Percentiles rank a stretch among this genome's conserved stretches.
Conservation (phyloP, 1,140 invertebrate genomes). For the Brevipalpus yothersi region DNA sequence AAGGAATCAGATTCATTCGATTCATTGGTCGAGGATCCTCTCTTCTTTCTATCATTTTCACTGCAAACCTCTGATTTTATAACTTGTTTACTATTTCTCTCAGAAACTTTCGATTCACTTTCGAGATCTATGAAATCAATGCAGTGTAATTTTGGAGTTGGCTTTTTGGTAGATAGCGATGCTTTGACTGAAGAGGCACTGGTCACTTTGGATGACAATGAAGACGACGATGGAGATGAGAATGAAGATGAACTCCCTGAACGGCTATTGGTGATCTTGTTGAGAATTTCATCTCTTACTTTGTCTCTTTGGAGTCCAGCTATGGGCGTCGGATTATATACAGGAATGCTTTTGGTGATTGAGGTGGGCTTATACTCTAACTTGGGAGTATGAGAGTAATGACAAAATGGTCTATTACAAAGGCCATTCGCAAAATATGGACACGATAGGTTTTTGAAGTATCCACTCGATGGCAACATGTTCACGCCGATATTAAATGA, state of each 20-base stretch:
- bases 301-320: constrained; percentile 26
- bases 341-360: constrained; percentile 13
- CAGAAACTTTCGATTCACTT: too few relatives aligned
- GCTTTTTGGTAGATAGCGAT: too few relatives aligned
- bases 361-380: not conserved
- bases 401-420: constrained; percentile 64
- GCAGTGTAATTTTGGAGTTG: too few relatives aligned
- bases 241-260: constrained; percentile 5
- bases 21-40: too few relatives aligned
- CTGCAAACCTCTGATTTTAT: too few relatives aligned
- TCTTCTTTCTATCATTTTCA: too few relatives aligned
- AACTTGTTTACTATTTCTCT: too few relatives aligned
- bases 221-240: not conserved
- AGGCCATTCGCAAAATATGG: constrained; percentile 49
- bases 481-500: constrained; percentile 1
- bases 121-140: too few relatives aligned
- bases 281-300: not conserved
- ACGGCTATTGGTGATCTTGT: constrained; percentile 4
- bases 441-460: constrained; percentile 53
- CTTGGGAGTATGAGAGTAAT: constrained; percentile 43
- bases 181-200: not conserved
- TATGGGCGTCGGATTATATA: constrained; percentile 35
- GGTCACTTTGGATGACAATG: constrained; percentile 1
- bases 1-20: too few relatives aligned
- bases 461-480: constrained; percentile 64